These are phyloP conservation scores for Homarus gammarus DNA, from an alignment of 2,888 invertebrate genomes.

Conservation along the genomic window DNA sequence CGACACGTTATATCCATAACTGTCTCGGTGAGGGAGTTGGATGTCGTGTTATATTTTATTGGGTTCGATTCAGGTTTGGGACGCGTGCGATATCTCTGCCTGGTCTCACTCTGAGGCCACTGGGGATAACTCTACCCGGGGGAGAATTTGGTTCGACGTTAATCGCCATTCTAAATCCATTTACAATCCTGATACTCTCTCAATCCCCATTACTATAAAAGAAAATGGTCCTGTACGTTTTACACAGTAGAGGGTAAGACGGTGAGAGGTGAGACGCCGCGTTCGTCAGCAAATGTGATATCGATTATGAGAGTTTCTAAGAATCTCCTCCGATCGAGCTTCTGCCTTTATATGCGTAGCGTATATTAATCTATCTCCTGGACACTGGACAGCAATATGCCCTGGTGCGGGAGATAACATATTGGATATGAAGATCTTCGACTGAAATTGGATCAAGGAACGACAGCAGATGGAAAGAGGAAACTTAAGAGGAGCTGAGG, in stretches of 20 bases:
- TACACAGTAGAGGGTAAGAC: neutral
- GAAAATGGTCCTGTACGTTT: constrained; percentile 25
- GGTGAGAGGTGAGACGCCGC: neutral
- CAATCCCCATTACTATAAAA: constrained; percentile 22
- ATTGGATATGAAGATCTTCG: neutral
- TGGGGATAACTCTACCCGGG: neutral
- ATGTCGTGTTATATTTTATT: constrained; percentile 8
- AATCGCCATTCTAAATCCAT: constrained; percentile 35
- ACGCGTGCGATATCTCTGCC: neutral
- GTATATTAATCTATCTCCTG: neutral
- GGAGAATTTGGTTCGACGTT: neutral
- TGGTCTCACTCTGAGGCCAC: neutral
- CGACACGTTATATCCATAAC: constrained; percentile 22
- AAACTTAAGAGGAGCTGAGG: neutral
- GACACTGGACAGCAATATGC: neutral
- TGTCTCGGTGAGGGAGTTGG: neutral
- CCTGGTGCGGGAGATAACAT: neutral
- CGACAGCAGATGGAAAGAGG: neutral
- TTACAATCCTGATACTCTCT: constrained; percentile 28
- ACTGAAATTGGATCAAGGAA: neutral
- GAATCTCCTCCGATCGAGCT: neutral
- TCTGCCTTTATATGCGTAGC: neutral
- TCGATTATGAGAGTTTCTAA: neutral
- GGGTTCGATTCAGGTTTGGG: neutral
- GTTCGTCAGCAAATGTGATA: neutral